Base-by-base conservation (phyloP, 2,797 vertebrate genomes). In the Eleutherodactylus coqui region DNA sequence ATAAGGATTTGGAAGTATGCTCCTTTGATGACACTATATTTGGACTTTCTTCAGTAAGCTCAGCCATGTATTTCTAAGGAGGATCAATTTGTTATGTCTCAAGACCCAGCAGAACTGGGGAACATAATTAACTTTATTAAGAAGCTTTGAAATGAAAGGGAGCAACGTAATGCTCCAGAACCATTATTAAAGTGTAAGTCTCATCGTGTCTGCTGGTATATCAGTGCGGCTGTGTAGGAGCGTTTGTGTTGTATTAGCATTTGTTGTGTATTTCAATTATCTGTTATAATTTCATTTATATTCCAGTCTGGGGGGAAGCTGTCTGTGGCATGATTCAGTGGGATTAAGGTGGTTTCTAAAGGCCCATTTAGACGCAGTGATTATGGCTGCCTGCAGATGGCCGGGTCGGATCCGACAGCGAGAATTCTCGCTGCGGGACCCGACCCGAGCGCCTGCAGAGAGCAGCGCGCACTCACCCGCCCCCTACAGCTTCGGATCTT, bases 1-100 rank as follows among this genome's bases (percentile, higher is more conserved):
- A 85, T 77, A 70, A 85, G 38, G 83, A 69, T 79, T 85, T 85
- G 47, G 47, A 55, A 72, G 83, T 17, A 47, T 47, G 49, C 24
- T 29, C 11, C 47, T 79, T 55, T 53, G 5, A 58, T 32, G n/a
- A 36, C 29, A 41, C 75, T 70, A 85, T 79, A 84, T 67, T 77
- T 51, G 60, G 45, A 67, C 32, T 53, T 67, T 49, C 58, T 27
- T 64, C 43, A 73, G 47, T 58, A 32, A 49, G 64, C 32, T 8
- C 47, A 27, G 43, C 47, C 45, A 73, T 72, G 49, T 16, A 53
- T 72, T 82, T 51, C 17, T 41, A 55, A 58, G 49, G 45, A 51
- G 13, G 21, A 36, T 72, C 43, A 53, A n/a, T 7, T 55, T 10
- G 5, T 49, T 17, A 67, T 27, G 58, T 60, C 21, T 45, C 24